Evolutionary conservation across 2,888 invertebrate genomes (phyloP).

Genomic region (Caenorhabditis japonica): DNA sequence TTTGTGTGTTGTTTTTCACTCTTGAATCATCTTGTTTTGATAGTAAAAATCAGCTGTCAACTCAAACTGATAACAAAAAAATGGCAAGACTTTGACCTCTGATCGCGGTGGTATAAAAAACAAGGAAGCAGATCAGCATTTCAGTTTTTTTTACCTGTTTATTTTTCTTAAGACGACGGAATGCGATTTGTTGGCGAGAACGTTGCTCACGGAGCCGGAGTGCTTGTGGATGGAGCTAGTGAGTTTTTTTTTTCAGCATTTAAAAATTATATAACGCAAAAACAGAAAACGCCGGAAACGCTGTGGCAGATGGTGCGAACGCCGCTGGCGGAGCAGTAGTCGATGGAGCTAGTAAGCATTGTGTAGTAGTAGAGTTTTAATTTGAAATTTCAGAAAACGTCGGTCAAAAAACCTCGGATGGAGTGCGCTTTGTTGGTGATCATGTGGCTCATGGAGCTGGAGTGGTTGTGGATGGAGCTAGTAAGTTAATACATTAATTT

Average conservation of each 20-base stretch:
- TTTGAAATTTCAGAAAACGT: background rate
- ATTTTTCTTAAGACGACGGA: background rate
- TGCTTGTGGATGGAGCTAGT: conserved; percentile 3
- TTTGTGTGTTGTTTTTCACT: too few species aligned
- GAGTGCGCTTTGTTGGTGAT: conserved; percentile 13
- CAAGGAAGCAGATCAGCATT: too few species aligned
- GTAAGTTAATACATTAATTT: too few species aligned
- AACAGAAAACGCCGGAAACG: background rate
- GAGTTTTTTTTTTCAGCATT: background rate
- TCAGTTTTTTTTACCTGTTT: too few species aligned
- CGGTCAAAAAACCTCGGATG: background rate
- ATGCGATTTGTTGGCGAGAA: background rate
- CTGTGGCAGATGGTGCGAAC: background rate
- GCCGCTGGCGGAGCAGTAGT: background rate
- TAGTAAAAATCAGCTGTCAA: too few species aligned
- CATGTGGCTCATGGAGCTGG: conserved; percentile 24
- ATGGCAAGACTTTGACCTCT: too few species aligned
- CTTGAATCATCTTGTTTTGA: too few species aligned
- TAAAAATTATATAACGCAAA: background rate
- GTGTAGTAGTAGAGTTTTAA: background rate
- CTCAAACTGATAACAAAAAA: too few species aligned
- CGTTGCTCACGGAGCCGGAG: conserved; percentile 13
- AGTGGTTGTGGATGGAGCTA: conserved; percentile 1
- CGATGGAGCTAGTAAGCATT: background rate
- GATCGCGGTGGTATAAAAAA: too few species aligned